Evolutionary conservation across 2,888 invertebrate species (phyloP), one percentile per base, ranked within the genome.

Genomic region (Eupithecia centaureata): DNA sequence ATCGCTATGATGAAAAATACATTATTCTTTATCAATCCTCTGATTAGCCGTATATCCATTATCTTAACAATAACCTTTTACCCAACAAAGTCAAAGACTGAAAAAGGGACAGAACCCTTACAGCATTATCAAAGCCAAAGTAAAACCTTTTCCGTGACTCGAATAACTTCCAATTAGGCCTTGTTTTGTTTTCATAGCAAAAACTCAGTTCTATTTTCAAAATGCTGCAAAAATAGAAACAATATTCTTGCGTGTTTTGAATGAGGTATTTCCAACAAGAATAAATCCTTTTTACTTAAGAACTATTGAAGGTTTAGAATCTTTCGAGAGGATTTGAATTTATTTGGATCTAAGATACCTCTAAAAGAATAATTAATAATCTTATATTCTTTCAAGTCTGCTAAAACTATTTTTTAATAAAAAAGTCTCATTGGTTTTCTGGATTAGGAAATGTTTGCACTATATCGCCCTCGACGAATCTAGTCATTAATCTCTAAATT

Each of bases 131-230:
- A 25, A n/a, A 51, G 13, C 1, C 22, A 51, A 51, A 35, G 25
- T n/a, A 13, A 59, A 22, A 35, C 38, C 38, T 59, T 38, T 35
- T 25, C 25, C 38, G 35, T 25, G 25, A 58, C 51, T 57, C 33
- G 12, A 58, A 51, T 51, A 51, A 25, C 51, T 25, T 51, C 51
- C 51, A 51, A 51, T 51, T 51, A 51, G 12, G 13, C 25, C 25
- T 51, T 25, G 51, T 51, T 51, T 13, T 51, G 10, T 51, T 51
- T 51, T 51, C 25, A 25, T 25, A 51, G 22, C 10, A 42, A 18
- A 38, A 38, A 38, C n/a, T 38, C 38, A 38, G 38, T 38, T 38
- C 38, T 7, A n/a, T 38, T 7, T n/a, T 38, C n/a, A n/a, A n/a
- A n/a, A 7, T n/a, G 5, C 13, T 35, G 13, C 4, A 35, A 35